Evolutionary conservation across 2,113 vertebrate genomes (phyloP).

Genomic region (Jaculus jaculus): DNA sequence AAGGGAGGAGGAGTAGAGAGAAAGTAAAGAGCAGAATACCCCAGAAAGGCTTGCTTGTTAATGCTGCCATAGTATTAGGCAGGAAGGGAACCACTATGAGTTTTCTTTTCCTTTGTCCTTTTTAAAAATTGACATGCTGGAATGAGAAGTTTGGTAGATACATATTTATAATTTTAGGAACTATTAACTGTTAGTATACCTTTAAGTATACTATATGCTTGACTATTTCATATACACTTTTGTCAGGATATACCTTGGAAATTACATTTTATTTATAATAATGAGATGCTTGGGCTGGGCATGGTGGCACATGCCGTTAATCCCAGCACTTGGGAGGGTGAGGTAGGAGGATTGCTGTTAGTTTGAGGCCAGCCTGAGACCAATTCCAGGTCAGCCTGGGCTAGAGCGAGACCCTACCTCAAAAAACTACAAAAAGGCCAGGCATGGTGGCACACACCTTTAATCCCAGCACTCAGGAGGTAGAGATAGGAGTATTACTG

Average conservation of each 20-base stretch:
- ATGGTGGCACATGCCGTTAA: too few relatives aligned
- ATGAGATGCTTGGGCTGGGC: constrained; percentile 43
- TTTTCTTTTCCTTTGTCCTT: constrained; percentile 11
- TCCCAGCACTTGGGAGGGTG: too few relatives aligned
- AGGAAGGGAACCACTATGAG: not conserved
- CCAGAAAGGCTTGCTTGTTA: not conserved
- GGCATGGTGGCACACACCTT: too few relatives aligned
- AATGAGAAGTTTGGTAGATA: not conserved
- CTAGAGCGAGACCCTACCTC: too few relatives aligned
- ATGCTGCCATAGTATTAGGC: not conserved
- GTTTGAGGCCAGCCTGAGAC: too few relatives aligned
- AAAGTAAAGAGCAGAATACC: not conserved
- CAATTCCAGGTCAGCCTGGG: too few relatives aligned
- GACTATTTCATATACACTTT: constrained; percentile 1
- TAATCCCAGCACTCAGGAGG: too few relatives aligned
- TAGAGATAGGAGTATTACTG: too few relatives aligned
- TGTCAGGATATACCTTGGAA: constrained; percentile 52
- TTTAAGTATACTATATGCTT: constrained; percentile 6
- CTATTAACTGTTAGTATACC: not conserved
- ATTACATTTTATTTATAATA: constrained; percentile 66
- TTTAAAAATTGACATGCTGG: not conserved
- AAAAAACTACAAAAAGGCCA: not conserved
- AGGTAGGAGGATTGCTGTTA: too few relatives aligned
- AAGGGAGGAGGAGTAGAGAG: not conserved
- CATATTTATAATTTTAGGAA: not conserved